These are phyloP conservation scores for Gryllus bimaculatus DNA, from an alignment of 1,140 invertebrate genomes.

Conservation along the genomic window DNA sequence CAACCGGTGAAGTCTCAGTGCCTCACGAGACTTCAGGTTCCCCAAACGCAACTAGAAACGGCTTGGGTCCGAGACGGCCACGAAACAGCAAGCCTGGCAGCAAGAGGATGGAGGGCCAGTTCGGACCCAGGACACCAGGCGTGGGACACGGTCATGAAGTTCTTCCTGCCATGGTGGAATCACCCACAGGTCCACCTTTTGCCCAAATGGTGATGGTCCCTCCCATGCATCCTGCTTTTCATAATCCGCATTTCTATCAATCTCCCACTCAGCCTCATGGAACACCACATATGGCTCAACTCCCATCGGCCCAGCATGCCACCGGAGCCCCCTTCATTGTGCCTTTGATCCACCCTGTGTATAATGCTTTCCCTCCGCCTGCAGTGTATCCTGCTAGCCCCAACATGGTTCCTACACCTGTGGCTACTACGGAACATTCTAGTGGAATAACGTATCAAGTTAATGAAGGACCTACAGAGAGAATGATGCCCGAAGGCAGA, in stretches of 20 bases:
- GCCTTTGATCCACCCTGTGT: constrained; percentile 7
- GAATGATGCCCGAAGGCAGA: constrained; percentile 3
- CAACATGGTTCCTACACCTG: not conserved
- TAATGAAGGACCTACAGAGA: not conserved
- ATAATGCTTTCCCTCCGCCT: not conserved
- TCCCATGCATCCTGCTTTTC: constrained; percentile 11
- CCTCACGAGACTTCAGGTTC: not conserved
- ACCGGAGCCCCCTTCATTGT: constrained; percentile 22
- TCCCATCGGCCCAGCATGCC: constrained; percentile 24
- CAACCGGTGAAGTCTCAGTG: not conserved
- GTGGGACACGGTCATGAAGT: constrained; percentile 7
- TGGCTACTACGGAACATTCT: not conserved
- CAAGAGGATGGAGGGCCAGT: not conserved
- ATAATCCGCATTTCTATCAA: constrained; percentile 8
- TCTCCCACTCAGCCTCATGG: constrained; percentile 11
- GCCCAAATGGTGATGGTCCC: not conserved
- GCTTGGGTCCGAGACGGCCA: not conserved
- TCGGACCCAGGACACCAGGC: not conserved
- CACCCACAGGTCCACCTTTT: not conserved
- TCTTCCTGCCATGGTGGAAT: constrained; percentile 7
- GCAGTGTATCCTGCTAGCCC: not conserved
- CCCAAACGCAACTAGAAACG: not conserved
- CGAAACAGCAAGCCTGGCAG: not conserved
- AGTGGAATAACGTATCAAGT: not conserved
- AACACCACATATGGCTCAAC: constrained; percentile 12